These are phyloP conservation scores for Eupeodes latifasciatus DNA, from an alignment of 2,888 invertebrate species.

Conservation along the genomic window DNA sequence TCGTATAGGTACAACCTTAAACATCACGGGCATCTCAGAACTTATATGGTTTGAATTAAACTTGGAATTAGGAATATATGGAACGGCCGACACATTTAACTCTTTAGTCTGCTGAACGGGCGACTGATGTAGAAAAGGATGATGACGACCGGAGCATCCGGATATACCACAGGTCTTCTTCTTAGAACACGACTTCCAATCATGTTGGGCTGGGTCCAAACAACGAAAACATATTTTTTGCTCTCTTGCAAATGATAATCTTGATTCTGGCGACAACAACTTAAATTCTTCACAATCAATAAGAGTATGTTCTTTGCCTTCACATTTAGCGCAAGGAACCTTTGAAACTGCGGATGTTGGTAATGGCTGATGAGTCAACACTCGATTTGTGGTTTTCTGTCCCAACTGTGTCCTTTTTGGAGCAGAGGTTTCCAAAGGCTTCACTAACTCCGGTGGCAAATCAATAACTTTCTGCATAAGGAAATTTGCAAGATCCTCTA, in stretches of 20 bases:
- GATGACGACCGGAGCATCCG: conserved; percentile 2
- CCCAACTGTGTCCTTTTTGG: background rate
- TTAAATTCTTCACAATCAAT: background rate
- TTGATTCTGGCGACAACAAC: background rate
- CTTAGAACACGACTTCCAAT: conserved; percentile 15
- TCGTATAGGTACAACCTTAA: conserved; percentile 6
- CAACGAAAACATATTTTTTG: conserved; percentile 20
- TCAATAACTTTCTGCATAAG: background rate
- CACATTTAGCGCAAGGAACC: background rate
- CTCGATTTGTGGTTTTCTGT: conserved; percentile 14
- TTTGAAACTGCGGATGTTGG: background rate
- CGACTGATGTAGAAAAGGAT: conserved; percentile 1
- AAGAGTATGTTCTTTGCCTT: background rate
- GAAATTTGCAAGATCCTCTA: conserved; percentile 5
- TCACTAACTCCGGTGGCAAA: background rate
- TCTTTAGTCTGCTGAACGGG: background rate
- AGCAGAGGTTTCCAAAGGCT: conserved; percentile 1
- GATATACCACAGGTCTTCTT: background rate
- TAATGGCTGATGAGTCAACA: conserved; percentile 16
- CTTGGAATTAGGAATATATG: conserved; percentile 10
- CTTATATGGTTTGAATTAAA: conserved; percentile 24
- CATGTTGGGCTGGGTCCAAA: conserved; percentile 4
- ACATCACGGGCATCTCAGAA: conserved; percentile 1
- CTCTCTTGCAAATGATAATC: conserved; percentile 1
- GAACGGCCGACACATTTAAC: conserved; percentile 6